Conservation (phyloP, 2,888 invertebrate genomes). For the Alentia gelatinosa region DNA sequence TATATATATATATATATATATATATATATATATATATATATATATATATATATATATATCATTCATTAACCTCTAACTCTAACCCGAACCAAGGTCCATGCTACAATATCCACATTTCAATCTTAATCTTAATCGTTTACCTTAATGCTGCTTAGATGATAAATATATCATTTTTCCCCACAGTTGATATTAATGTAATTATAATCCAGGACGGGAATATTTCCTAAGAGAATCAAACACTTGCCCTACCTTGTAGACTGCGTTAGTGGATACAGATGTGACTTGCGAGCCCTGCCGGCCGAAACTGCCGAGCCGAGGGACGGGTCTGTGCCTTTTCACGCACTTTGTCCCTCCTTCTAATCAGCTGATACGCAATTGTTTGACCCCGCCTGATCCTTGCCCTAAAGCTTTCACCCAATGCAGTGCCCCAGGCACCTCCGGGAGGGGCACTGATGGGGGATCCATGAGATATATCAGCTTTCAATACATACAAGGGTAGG, state of each 20-base stretch:
- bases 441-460: constrained; percentile 5
- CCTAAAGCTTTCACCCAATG: not conserved
- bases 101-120: not conserved
- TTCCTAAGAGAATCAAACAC: too few species aligned
- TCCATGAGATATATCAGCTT: too few species aligned
- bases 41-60: too few species aligned
- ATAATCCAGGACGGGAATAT: too few species aligned
- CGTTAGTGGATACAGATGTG: not conserved
- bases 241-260: not conserved
- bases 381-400: constrained; percentile 28
- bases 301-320: not conserved
- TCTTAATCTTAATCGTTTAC: too few species aligned
- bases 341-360: not conserved
- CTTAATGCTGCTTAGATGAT: too few species aligned
- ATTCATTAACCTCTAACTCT: not conserved
- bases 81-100: not conserved
- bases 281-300: not conserved
- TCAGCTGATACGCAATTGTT: constrained; percentile 31
- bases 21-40: not conserved
- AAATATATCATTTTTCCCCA: too few species aligned
- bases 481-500: too few species aligned
- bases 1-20: not conserved
- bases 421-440: not conserved
- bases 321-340: not conserved
- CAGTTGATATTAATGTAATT: too few species aligned